Conservation (phyloP, 1,140 invertebrate genomes). For the Melitaea cinxia region DNA sequence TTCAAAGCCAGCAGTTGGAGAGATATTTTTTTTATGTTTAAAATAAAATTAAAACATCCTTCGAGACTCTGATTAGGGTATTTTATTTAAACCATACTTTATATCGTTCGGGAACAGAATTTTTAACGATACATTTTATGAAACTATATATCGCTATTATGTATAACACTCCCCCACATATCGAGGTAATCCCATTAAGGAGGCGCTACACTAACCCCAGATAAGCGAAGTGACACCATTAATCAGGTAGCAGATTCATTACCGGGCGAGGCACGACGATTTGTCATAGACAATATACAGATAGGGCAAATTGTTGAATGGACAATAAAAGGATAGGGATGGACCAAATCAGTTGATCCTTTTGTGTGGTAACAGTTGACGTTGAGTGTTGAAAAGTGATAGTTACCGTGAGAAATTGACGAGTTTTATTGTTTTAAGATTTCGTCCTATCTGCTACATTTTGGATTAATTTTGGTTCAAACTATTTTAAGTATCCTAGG, state of each 20-base stretch:
- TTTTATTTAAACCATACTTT: too few relatives aligned
- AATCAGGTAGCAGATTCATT: constrained; percentile 70
- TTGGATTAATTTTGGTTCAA: too few relatives aligned
- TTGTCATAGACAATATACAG: constrained; percentile 57
- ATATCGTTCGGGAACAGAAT: too few relatives aligned
- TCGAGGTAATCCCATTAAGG: constrained; percentile 57
- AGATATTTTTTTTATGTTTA: too few relatives aligned
- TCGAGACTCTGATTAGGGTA: too few relatives aligned
- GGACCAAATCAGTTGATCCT: background rate
- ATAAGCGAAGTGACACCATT: constrained; percentile 63
- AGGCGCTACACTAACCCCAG: constrained; percentile 54
- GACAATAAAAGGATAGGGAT: background rate
- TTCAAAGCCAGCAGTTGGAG: too few relatives aligned
- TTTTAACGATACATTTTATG: too few relatives aligned
- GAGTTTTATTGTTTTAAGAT: background rate
- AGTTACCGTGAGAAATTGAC: background rate
- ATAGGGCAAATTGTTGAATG: constrained; percentile 39
- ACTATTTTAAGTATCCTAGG: too few relatives aligned
- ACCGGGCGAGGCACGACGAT: constrained; percentile 50
- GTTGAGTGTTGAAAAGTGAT: background rate
- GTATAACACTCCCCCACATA: constrained; percentile 10
- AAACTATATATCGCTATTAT: too few relatives aligned
- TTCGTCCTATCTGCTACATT: background rate
- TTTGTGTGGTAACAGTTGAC: too few relatives aligned
- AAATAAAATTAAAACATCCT: too few relatives aligned